A percentile compares a stretch with the other conserved stretches of the same genome.
phyloP scores from a whole-genome alignment of 1,140 invertebrate genomes.

The Choristoneura fumiferana region DNA sequence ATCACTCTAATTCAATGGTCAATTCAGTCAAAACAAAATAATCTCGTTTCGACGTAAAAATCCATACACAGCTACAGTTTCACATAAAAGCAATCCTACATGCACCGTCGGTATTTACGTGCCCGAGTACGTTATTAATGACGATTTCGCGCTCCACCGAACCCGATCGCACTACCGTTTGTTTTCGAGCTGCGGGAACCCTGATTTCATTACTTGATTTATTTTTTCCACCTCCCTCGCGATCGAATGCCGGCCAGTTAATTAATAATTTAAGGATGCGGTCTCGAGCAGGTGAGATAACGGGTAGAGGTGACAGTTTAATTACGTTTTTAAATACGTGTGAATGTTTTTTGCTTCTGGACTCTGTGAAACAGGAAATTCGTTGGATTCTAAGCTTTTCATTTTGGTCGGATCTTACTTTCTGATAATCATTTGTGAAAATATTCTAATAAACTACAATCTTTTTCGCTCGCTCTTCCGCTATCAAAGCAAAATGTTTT shows the following conservation, averaged over 20 bases:
- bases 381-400: too few relatives aligned
- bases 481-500: too few relatives aligned
- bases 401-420: too few relatives aligned
- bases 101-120: conserved; percentile 30
- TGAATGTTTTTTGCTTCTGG: too few relatives aligned
- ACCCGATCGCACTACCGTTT: conserved; percentile 47
- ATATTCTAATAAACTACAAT: too few relatives aligned
- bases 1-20: too few relatives aligned
- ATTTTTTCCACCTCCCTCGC: conserved; percentile 62
- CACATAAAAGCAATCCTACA: neutral
- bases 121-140: conserved; percentile 52
- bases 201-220: conserved; percentile 70
- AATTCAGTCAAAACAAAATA: too few relatives aligned
- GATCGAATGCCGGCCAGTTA: conserved; percentile 66
- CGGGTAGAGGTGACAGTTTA: conserved; percentile 41
- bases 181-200: conserved; percentile 46
- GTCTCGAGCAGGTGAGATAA: conserved; percentile 25
- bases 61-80: too few relatives aligned
- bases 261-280: conserved; percentile 72
- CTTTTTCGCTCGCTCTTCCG: too few relatives aligned
- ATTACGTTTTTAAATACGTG: conserved; percentile 34
- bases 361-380: too few relatives aligned
- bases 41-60: too few relatives aligned
- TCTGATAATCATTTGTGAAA: too few relatives aligned
- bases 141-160: conserved; percentile 53